Conservation (phyloP, 2,888 invertebrate genomes). For the Dicranocentrus wangi region DNA sequence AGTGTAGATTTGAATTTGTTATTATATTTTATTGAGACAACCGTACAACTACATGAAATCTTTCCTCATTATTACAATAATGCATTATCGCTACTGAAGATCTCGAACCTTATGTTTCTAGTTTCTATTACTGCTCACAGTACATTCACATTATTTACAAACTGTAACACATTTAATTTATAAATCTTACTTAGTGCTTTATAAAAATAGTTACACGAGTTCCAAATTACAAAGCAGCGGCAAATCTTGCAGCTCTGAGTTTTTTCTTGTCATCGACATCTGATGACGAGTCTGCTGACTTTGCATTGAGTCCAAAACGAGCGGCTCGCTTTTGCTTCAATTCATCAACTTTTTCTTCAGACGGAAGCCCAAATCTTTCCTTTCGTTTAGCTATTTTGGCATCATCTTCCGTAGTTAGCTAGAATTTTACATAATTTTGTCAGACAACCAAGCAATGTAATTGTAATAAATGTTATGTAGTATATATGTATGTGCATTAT, state of each 20-base stretch:
- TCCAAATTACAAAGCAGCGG: constrained; percentile 43
- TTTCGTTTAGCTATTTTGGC: constrained; percentile 56
- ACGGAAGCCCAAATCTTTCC: constrained; percentile 61
- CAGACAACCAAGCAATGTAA: background rate
- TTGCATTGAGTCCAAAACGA: constrained; percentile 53
- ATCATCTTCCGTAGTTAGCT: constrained; percentile 61
- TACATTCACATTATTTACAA: background rate
- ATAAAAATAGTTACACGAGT: background rate
- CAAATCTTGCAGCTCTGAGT: constrained; percentile 66
- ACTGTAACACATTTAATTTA: background rate
- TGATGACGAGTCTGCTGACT: background rate
- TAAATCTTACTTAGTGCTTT: background rate
- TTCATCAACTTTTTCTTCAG: constrained; percentile 48
- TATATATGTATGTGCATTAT: no score
- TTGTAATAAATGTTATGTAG: no score
- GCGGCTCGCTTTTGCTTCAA: constrained; percentile 61
- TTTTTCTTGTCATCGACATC: constrained; percentile 62
- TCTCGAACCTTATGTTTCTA: background rate
- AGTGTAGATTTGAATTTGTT: background rate
- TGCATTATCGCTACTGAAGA: no score
- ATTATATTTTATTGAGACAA: background rate
- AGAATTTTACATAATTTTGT: constrained; percentile 5
- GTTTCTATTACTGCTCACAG: background rate
- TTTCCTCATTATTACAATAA: no score
- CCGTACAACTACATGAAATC: no score